A percentile compares a stretch with the other conserved stretches of the same genome.
Evolutionary conservation across 2,113 vertebrate species (phyloP).

Genomic region (Cricetomys ansorgei): DNA sequence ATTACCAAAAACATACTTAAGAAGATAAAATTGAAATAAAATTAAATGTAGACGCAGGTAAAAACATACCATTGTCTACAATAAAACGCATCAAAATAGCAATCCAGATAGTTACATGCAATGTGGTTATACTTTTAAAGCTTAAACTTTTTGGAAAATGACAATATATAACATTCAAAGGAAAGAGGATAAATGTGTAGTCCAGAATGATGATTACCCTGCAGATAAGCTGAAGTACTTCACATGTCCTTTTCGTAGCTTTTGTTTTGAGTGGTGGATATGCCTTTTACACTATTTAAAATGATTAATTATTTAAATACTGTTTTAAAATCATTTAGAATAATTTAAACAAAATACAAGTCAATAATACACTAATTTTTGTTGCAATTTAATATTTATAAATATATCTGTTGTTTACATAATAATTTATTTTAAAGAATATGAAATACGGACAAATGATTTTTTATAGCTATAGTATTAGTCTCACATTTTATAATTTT

Average conservation of each 20-base stretch:
- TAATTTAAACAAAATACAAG: background rate
- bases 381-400: background rate
- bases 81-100: no score
- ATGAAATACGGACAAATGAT: background rate
- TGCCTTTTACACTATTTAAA: slow-evolving; percentile 37
- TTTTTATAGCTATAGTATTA: background rate
- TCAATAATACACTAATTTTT: background rate
- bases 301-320: background rate
- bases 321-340: background rate
- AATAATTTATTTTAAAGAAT: slow-evolving; percentile 2
- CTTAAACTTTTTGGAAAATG: background rate
- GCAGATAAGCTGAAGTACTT: background rate
- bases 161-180: background rate
- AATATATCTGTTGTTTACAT: background rate
- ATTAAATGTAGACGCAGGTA: background rate
- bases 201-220: background rate
- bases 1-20: background rate
- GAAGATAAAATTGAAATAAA: slow-evolving; percentile 26
- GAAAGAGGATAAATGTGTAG: background rate
- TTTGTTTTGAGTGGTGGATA: background rate
- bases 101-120: background rate
- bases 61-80: background rate
- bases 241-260: background rate
- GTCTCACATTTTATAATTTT: background rate
- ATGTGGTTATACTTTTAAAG: background rate